Evolutionary conservation across 1,140 invertebrate genomes (phyloP).

Genomic region (Drosophila lowei): DNA sequence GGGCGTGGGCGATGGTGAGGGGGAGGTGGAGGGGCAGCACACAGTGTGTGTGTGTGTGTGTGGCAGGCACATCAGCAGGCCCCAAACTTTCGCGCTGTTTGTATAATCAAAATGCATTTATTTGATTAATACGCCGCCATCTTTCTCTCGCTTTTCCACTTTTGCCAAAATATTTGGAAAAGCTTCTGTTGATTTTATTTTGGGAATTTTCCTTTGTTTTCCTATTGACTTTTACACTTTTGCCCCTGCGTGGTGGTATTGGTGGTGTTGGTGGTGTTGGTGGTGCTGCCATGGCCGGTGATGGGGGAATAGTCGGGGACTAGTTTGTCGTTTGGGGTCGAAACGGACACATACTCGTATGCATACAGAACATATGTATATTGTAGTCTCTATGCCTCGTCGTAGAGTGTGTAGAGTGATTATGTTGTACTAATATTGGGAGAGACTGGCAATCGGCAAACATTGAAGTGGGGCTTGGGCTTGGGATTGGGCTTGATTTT

Average conservation of each 20-base stretch:
- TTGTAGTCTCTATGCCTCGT: not conserved
- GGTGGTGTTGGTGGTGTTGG: no score
- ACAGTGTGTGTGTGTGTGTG: not conserved
- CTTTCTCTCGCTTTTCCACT: not conserved
- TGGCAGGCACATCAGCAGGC: no score
- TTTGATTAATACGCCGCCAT: constrained; percentile 50
- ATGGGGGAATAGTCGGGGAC: no score
- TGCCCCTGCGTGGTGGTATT: not conserved
- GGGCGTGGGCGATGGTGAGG: no score
- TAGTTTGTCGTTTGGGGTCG: no score
- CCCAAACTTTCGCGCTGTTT: constrained; percentile 33
- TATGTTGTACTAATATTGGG: constrained; percentile 6
- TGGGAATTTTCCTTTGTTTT: constrained; percentile 27
- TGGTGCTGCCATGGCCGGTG: no score
- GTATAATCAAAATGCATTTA: constrained; percentile 56
- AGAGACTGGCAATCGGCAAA: constrained; percentile 4
- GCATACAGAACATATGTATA: no score
- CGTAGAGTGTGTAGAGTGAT: not conserved
- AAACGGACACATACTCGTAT: no score
- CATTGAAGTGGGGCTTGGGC: not conserved
- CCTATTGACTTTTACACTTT: constrained; percentile 44
- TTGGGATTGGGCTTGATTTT: not conserved
- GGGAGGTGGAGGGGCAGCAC: no score
- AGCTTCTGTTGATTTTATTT: constrained; percentile 31
- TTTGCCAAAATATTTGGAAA: constrained; percentile 36